phyloP scores from a whole-genome alignment of 2,888 invertebrate species.

The Seira ritae region DNA sequence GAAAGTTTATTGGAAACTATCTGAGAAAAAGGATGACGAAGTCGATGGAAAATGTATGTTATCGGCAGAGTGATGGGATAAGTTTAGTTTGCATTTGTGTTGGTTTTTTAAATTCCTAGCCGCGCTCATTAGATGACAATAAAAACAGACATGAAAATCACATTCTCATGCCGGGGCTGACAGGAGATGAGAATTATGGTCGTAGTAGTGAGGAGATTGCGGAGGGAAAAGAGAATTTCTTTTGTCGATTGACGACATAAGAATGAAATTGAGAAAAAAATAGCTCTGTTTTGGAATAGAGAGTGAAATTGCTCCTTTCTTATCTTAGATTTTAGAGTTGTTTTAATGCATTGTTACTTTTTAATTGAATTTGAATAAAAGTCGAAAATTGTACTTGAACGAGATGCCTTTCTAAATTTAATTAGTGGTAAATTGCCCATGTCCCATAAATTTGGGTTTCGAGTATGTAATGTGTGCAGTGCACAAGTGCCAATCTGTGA shows the following conservation, averaged over 20 bases:
- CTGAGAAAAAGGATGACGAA: no score
- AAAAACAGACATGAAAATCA: constrained; percentile 12
- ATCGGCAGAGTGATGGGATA: no score
- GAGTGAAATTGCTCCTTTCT: no score
- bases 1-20: no score
- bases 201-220: neutral
- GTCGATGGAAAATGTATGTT: no score
- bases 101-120: no score
- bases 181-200: neutral
- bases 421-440: constrained; percentile 56
- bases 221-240: neutral
- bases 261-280: neutral
- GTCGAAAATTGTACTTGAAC: neutral
- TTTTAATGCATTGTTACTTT: no score
- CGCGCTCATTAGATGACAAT: neutral
- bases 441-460: constrained; percentile 51
- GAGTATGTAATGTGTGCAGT: constrained; percentile 5
- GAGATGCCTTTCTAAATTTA: constrained; percentile 34
- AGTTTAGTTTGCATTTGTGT: no score
- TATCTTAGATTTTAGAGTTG: no score
- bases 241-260: neutral
- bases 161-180: neutral
- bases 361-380: neutral
- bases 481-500: neutral
- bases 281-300: neutral